These are phyloP conservation scores for Drosophila burlai DNA, from an alignment of 1,140 invertebrate genomes.

Conservation along the genomic window DNA sequence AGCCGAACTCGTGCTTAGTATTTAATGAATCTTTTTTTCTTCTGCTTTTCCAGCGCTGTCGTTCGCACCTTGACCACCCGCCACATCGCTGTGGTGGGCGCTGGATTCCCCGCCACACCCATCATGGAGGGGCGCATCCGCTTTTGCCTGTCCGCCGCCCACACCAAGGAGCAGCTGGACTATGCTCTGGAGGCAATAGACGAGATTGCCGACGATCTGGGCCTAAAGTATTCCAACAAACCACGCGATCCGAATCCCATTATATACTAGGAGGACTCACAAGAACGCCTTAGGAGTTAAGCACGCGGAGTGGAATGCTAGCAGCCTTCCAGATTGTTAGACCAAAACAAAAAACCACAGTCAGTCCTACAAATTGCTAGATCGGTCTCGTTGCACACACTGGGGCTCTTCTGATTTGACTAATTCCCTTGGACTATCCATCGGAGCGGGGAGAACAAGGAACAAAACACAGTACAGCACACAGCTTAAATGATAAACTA, in stretches of 20 bases:
- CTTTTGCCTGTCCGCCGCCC: constrained; percentile 98
- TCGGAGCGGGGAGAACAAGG: background rate
- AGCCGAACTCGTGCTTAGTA: background rate
- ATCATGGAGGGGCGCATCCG: constrained; percentile 96
- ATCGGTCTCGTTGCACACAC: constrained; percentile 14
- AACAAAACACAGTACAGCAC: constrained; percentile 28
- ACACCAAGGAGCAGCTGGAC: constrained; percentile 98
- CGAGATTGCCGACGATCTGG: constrained; percentile 89
- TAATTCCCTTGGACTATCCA: constrained; percentile 9
- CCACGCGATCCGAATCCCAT: constrained; percentile 87
- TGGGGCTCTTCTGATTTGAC: constrained; percentile 28
- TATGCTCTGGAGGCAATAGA: constrained; percentile 91
- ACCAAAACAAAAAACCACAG: constrained; percentile 13
- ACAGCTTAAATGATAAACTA: constrained; percentile 36
- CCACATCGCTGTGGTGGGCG: constrained; percentile 97
- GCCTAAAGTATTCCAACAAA: constrained; percentile 90
- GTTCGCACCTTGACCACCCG: constrained; percentile 93
- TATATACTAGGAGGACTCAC: constrained; percentile 85
- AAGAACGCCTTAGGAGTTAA: constrained; percentile 14
- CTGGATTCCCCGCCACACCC: constrained; percentile 99
- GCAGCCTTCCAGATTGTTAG: constrained; percentile 8
- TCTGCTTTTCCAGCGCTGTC: constrained; percentile 88
- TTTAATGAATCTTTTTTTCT: background rate
- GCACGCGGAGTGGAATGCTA: constrained; percentile 6
- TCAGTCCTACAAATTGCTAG: constrained; percentile 11